Evolutionary conservation across 2,113 vertebrate genomes (phyloP).

Genomic region (Scortum barcoo): DNA sequence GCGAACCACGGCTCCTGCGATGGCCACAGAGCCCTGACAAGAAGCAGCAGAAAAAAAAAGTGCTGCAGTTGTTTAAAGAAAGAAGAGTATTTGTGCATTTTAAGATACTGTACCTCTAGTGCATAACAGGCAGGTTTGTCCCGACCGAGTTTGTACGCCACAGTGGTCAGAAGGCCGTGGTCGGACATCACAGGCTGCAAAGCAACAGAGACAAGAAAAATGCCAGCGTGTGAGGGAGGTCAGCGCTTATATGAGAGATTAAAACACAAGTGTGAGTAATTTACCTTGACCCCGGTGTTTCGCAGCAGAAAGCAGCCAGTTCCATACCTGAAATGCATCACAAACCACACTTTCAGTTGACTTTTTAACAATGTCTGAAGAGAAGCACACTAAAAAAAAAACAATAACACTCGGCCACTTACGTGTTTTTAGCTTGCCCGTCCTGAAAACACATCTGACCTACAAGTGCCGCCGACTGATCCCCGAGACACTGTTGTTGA

Average conservation of each 20-base stretch:
- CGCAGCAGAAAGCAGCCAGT: constrained; percentile 95
- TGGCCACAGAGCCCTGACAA: constrained; percentile 95
- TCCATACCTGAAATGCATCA: constrained; percentile 87
- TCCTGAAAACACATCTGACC: constrained; percentile 96
- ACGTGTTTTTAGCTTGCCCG: constrained; percentile 97
- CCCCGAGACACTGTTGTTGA: constrained; percentile 78
- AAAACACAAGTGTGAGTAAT: too few relatives aligned
- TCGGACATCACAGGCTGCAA: constrained; percentile 92
- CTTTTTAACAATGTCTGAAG: background rate
- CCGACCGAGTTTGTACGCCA: constrained; percentile 94
- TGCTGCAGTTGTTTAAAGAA: too few relatives aligned
- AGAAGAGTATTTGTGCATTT: background rate
- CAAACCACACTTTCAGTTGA: background rate
- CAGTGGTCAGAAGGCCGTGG: constrained; percentile 94
- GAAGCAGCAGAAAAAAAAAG: background rate
- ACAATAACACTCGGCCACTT: constrained; percentile 69
- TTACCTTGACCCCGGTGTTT: constrained; percentile 93
- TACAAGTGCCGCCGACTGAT: constrained; percentile 94
- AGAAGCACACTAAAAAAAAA: background rate
- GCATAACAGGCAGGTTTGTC: constrained; percentile 92
- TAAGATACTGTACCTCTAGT: constrained; percentile 85
- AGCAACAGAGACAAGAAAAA: background rate
- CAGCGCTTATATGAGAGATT: too few relatives aligned
- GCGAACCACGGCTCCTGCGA: constrained; percentile 94
- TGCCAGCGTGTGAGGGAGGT: accelerated